Percentiles rank a stretch among this genome's conserved stretches.
Conservation (phyloP, 2,888 invertebrate species). For the Isotomurus palustris region DNA sequence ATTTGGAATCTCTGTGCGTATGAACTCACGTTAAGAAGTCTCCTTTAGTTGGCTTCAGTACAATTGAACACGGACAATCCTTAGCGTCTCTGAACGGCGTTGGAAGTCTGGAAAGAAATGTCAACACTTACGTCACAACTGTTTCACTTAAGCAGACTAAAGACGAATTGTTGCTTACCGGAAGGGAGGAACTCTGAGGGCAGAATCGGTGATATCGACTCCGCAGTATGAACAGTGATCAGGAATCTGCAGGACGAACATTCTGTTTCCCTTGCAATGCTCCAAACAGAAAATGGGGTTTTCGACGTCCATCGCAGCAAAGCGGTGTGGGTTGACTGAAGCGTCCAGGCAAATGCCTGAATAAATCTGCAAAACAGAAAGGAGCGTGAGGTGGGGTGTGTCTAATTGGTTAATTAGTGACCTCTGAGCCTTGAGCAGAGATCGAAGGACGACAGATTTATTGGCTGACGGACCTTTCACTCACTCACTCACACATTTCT, state of each 20-base stretch:
- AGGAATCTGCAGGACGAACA: slow-evolving; percentile 77
- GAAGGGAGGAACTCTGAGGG: slow-evolving; percentile 67
- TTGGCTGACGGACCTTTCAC: too few relatives aligned
- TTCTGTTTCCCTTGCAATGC: slow-evolving; percentile 71
- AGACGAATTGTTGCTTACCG: slow-evolving; percentile 54
- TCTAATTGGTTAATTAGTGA: too few relatives aligned
- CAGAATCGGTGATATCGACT: slow-evolving; percentile 56
- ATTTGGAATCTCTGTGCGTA: too few relatives aligned
- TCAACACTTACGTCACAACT: not conserved
- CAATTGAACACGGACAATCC: slow-evolving; percentile 72
- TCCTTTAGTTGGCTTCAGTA: slow-evolving; percentile 81
- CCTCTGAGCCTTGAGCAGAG: too few relatives aligned
- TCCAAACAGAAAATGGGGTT: slow-evolving; percentile 84
- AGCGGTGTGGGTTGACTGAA: not conserved
- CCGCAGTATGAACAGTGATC: slow-evolving; percentile 73
- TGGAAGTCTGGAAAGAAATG: slow-evolving; percentile 62
- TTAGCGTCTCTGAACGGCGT: slow-evolving; percentile 80
- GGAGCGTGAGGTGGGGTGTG: too few relatives aligned
- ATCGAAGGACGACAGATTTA: too few relatives aligned
- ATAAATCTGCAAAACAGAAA: too few relatives aligned
- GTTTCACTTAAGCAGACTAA: not conserved
- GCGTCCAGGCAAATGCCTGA: not conserved
- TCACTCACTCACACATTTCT: too few relatives aligned
- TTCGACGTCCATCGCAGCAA: slow-evolving; percentile 56
- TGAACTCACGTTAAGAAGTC: slow-evolving; percentile 74